phyloP scores from a whole-genome alignment of 2,888 invertebrate species.

The Eupeodes luniger region DNA sequence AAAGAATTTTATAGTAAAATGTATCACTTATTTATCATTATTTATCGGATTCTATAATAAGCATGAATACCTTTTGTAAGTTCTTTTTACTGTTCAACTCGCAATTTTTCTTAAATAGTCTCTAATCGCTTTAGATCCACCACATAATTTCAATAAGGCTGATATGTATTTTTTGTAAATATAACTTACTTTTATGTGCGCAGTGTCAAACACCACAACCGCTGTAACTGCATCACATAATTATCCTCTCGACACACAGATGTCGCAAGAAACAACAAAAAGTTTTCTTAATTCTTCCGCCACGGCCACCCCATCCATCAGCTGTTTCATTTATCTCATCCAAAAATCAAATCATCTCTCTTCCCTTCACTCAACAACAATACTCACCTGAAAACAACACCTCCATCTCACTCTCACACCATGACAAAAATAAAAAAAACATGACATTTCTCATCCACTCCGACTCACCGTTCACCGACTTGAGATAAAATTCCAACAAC shows the following conservation, averaged over 20 bases:
- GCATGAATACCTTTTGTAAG: too few species aligned
- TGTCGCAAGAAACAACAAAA: constrained; percentile 22
- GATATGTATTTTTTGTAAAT: too few species aligned
- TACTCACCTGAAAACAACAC: constrained; percentile 38
- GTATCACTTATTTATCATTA: too few species aligned
- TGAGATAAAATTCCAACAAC: constrained; percentile 25
- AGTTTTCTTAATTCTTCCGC: not conserved
- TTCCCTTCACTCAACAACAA: constrained; percentile 27
- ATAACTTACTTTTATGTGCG: not conserved
- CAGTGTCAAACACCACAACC: not conserved
- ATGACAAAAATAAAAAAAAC: not conserved
- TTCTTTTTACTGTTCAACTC: too few species aligned
- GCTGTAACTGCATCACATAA: not conserved
- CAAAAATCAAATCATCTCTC: constrained; percentile 35
- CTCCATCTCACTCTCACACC: constrained; percentile 49
- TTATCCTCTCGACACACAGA: constrained; percentile 11
- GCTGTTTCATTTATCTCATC: constrained; percentile 45
- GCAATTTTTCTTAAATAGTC: too few species aligned
- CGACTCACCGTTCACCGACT: not conserved
- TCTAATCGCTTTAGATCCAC: too few species aligned
- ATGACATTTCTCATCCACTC: constrained; percentile 61
- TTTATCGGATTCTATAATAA: too few species aligned
- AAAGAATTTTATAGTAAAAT: too few species aligned
- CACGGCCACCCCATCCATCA: not conserved
- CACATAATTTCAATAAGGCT: too few species aligned